Conservation (phyloP, 1,140 invertebrate species). For the Orchestia grillus region DNA sequence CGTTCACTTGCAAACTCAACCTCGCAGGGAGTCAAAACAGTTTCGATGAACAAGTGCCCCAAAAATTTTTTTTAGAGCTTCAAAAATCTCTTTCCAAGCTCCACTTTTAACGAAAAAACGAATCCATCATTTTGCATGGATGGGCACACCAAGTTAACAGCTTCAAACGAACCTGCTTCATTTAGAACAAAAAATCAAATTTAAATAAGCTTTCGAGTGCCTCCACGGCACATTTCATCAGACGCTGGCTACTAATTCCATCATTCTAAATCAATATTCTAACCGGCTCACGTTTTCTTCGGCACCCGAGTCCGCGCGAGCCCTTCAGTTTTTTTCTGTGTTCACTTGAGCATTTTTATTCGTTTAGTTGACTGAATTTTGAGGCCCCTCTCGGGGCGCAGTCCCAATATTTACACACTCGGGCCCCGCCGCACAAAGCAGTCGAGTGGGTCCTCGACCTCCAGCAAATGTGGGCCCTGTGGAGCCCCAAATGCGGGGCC, state of each 20-base stretch:
- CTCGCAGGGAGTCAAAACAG: no score
- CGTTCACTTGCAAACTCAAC: no score
- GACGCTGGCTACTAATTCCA: not conserved
- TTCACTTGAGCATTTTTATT: not conserved
- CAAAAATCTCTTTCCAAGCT: not conserved
- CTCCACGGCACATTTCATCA: not conserved
- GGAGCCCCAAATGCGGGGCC: not conserved
- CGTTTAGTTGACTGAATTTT: slow-evolving; percentile 9
- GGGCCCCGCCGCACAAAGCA: not conserved
- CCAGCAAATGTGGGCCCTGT: not conserved
- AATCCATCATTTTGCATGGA: not conserved
- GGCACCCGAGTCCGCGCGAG: not conserved
- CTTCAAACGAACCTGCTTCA: not conserved
- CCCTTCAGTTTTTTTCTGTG: not conserved
- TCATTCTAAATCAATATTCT: not conserved
- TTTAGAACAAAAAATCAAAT: not conserved
- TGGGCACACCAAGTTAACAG: not conserved
- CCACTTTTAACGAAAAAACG: not conserved
- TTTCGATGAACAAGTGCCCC: not conserved
- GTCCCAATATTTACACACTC: slow-evolving; percentile 7
- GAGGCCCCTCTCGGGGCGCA: not conserved
- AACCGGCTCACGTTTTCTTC: not conserved
- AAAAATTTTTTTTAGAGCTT: not conserved
- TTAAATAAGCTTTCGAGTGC: not conserved
- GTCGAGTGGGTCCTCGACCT: not conserved